A percentile compares a stretch with the other conserved stretches of the same genome.
Conservation (phyloP, 1,140 invertebrate genomes). For the Hesperophylax magnus region DNA sequence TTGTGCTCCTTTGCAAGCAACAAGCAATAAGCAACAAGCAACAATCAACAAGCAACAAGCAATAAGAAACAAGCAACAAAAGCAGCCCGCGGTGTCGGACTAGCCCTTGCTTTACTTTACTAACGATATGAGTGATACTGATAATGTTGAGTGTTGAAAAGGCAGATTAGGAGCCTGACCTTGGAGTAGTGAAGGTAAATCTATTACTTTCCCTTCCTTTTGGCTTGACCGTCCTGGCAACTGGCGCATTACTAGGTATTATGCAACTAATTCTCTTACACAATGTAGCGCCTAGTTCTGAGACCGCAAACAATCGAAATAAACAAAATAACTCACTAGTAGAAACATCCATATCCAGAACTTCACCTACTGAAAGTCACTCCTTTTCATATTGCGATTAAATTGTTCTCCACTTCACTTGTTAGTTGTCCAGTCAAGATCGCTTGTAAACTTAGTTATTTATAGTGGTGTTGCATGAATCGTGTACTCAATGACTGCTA, state of each 20-base stretch:
- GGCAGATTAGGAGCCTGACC: conserved; percentile 38
- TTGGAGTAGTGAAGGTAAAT: conserved; percentile 41
- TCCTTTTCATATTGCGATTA: conserved; percentile 11
- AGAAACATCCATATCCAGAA: background rate
- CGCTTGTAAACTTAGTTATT: conserved; percentile 42
- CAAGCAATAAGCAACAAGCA: too few relatives aligned
- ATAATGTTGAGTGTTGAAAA: background rate
- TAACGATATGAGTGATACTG: too few relatives aligned
- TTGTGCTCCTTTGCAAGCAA: too few relatives aligned
- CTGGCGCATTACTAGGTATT: conserved; percentile 43
- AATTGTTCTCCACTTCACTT: background rate
- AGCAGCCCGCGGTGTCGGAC: too few relatives aligned
- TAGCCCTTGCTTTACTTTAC: too few relatives aligned
- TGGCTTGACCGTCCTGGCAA: conserved; percentile 46
- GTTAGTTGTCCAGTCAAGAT: background rate
- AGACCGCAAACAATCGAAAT: background rate
- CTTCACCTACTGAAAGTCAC: background rate
- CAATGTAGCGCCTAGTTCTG: conserved; percentile 32
- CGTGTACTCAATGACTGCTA: conserved; percentile 25
- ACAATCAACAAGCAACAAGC: too few relatives aligned
- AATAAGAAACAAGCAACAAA: too few relatives aligned
- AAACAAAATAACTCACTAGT: background rate
- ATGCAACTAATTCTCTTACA: conserved; percentile 45
- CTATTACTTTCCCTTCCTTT: conserved; percentile 44
- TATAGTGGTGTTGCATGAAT: conserved; percentile 49